Percentiles rank a stretch among this genome's conserved stretches.
Conservation (phyloP, 2,888 invertebrate species). For the Beris chalybata region DNA sequence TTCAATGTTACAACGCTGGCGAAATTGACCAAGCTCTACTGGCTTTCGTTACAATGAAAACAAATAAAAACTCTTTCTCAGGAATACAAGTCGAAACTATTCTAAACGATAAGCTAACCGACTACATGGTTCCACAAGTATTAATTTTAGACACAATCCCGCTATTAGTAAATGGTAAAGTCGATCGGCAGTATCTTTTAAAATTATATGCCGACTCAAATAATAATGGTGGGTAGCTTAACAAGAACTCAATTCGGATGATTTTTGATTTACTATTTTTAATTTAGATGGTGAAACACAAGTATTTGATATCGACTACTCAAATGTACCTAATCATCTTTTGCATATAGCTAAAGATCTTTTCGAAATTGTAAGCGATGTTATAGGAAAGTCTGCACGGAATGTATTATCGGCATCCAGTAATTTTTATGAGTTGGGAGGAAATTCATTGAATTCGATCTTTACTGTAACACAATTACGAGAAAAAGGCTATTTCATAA, state of each 20-base stretch:
- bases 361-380: conserved; percentile 73
- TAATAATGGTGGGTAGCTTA: conserved; percentile 62
- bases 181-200: conserved; percentile 76
- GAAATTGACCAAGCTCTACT: conserved; percentile 71
- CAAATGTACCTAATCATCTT: conserved; percentile 63
- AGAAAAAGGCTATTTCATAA: conserved; percentile 76
- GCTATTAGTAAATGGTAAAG: conserved; percentile 82
- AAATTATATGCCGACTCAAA: conserved; percentile 74
- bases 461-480: conserved; percentile 75
- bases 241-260: not conserved
- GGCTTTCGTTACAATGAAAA: conserved; percentile 65
- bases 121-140: conserved; percentile 81
- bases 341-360: conserved; percentile 67
- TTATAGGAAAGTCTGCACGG: conserved; percentile 68
- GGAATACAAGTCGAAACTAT: conserved; percentile 67
- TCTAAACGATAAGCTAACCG: conserved; percentile 66
- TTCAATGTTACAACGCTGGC: conserved; percentile 77
- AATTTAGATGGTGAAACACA: conserved; percentile 3
- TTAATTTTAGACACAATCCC: conserved; percentile 75
- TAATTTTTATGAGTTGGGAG: conserved; percentile 83
- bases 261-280: not conserved
- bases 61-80: conserved; percentile 46
- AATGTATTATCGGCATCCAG: conserved; percentile 64
- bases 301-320: conserved; percentile 61
- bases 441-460: conserved; percentile 84